phyloP scores from a whole-genome alignment of 2,113 vertebrate genomes.

The Muntiacus muntjak region DNA sequence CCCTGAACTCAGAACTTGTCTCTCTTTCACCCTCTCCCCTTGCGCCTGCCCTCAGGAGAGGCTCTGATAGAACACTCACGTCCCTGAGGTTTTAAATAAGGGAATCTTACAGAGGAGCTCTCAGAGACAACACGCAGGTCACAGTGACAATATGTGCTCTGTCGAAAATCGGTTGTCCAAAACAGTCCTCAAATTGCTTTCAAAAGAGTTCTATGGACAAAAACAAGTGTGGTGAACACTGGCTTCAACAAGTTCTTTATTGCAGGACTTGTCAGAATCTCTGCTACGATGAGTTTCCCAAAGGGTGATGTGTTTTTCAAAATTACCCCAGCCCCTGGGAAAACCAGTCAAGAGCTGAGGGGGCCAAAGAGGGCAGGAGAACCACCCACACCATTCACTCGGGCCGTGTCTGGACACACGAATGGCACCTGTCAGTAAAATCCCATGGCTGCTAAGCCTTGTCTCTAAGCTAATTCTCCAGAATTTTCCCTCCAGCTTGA shows the following conservation, averaged over 20 bases:
- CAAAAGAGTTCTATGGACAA: background rate
- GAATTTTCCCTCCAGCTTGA: background rate
- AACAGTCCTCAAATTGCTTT: accelerated
- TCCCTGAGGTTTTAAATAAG: background rate
- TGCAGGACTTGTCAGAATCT: background rate
- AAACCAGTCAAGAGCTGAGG: background rate
- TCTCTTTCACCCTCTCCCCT: background rate
- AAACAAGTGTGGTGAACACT: background rate
- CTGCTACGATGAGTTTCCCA: background rate
- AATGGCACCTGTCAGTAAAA: background rate
- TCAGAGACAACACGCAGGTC: background rate
- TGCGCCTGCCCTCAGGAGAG: background rate
- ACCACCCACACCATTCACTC: accelerated
- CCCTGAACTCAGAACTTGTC: background rate
- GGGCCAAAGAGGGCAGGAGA: background rate
- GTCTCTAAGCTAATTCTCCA: background rate
- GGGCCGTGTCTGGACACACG: accelerated
- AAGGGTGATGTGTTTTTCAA: background rate
- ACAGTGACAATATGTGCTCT: background rate
- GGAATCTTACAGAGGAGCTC: background rate
- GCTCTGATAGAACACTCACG: background rate
- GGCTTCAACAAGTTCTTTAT: background rate
- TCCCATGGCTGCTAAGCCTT: background rate
- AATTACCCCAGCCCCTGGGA: background rate
- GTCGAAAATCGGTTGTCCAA: background rate